Conservation (phyloP, 2,888 invertebrate species). For the Hydrotaea cyrtoneurina region DNA sequence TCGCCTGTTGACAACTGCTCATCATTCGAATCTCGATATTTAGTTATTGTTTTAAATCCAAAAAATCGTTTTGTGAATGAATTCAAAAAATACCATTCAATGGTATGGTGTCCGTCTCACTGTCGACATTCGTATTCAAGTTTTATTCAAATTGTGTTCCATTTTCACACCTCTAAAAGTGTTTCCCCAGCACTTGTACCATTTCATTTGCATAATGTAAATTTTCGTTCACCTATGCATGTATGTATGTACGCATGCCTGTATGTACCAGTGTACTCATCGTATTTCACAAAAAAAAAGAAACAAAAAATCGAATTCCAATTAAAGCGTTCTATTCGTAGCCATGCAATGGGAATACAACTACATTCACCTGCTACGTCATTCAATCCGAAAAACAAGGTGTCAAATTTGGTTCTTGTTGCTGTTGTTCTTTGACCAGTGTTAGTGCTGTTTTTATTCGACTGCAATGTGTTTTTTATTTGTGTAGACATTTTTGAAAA, state of each 20-base stretch:
- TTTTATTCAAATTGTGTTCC: slow-evolving; percentile 1
- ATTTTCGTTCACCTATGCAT: neutral
- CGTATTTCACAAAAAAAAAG: neutral
- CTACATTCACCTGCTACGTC: no score
- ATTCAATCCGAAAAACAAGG: no score
- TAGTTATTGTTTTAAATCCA: no score
- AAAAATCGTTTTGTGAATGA: no score
- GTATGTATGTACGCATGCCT: neutral
- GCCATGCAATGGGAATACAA: neutral
- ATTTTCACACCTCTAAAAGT: neutral
- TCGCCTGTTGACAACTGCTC: no score
- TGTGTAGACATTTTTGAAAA: no score
- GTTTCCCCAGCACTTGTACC: slow-evolving; percentile 5
- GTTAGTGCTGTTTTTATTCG: no score
- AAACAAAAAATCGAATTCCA: slow-evolving; percentile 5
- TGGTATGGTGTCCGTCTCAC: neutral
- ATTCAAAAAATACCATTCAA: no score
- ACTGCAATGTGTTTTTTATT: no score
- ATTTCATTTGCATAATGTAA: slow-evolving; percentile 18
- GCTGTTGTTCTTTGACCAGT: no score
- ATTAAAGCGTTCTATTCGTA: neutral
- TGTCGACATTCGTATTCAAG: neutral
- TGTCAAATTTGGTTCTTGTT: no score
- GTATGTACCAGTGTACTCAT: neutral
- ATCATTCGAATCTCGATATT: no score